phyloP scores from a whole-genome alignment of 2,888 invertebrate genomes.

The Aethes cnicana region DNA sequence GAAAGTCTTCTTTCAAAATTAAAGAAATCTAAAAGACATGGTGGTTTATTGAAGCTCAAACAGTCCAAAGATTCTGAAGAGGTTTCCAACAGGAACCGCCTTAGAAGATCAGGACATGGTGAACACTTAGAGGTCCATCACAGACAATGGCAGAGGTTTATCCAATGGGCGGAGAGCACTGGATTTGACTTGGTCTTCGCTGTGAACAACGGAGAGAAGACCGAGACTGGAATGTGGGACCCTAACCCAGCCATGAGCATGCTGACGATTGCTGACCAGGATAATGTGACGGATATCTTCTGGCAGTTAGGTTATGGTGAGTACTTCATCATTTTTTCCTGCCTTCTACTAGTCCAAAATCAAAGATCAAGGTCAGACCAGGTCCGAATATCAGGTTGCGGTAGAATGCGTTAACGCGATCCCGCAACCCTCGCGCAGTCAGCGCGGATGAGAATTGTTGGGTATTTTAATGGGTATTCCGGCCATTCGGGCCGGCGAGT shows the following conservation, averaged over 20 bases:
- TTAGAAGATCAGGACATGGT: not conserved
- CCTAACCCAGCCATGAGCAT: constrained; percentile 85
- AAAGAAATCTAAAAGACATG: not conserved
- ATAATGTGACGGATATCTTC: constrained; percentile 83
- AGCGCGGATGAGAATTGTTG: no score
- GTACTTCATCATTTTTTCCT: constrained; percentile 39
- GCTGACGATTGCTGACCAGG: constrained; percentile 85
- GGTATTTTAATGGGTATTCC: no score
- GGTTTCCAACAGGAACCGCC: constrained; percentile 19
- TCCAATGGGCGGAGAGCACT: constrained; percentile 77
- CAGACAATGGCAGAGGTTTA: constrained; percentile 61
- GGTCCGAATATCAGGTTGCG: no score
- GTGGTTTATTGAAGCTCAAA: not conserved
- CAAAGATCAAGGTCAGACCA: no score
- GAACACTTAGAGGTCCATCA: constrained; percentile 46
- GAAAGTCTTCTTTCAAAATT: constrained; percentile 13
- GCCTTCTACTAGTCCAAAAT: constrained; percentile 20
- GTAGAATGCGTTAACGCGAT: no score
- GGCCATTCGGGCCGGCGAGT: no score
- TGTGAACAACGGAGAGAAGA: constrained; percentile 82
- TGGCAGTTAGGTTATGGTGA: constrained; percentile 90
- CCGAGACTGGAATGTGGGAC: constrained; percentile 84
- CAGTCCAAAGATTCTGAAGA: not conserved
- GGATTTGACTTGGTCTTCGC: constrained; percentile 87
- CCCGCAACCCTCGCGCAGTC: no score